Percentiles rank a stretch among this genome's conserved stretches.
Evolutionary conservation across 2,113 vertebrate genomes (phyloP).

Genomic region (Sula dactylatra): DNA sequence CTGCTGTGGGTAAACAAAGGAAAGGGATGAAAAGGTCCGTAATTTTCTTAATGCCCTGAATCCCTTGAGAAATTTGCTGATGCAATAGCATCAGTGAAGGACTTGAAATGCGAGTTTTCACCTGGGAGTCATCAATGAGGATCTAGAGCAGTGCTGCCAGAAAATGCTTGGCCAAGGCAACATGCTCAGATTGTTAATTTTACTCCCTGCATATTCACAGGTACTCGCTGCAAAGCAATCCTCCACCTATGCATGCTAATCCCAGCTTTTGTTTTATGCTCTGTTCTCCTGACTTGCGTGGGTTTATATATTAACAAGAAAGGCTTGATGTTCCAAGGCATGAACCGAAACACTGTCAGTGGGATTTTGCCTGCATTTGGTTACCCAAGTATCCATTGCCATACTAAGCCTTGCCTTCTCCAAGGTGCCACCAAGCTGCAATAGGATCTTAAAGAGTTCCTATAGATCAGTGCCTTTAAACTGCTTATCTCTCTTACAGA

Average conservation of each 20-base stretch:
- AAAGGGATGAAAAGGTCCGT: neutral
- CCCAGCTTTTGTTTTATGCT: neutral
- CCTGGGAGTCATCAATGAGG: neutral
- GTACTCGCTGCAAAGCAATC: neutral
- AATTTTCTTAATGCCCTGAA: neutral
- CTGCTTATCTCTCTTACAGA: neutral
- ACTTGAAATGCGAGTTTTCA: neutral
- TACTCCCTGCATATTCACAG: accelerated
- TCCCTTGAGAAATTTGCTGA: neutral
- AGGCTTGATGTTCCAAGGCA: neutral
- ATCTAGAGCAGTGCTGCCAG: neutral
- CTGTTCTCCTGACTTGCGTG: neutral
- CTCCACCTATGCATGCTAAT: accelerated
- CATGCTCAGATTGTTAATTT: neutral
- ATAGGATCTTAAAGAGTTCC: neutral
- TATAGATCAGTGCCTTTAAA: accelerated
- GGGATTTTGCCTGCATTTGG: neutral
- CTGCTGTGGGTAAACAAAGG: neutral
- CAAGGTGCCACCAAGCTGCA: neutral
- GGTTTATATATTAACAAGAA: neutral
- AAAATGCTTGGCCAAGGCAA: accelerated
- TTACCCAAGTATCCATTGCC: neutral
- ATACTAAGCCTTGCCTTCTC: neutral
- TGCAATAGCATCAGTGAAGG: neutral
- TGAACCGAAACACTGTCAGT: neutral